phyloP scores from a whole-genome alignment of 2,888 invertebrate genomes.

The Nomada hirtipes region DNA sequence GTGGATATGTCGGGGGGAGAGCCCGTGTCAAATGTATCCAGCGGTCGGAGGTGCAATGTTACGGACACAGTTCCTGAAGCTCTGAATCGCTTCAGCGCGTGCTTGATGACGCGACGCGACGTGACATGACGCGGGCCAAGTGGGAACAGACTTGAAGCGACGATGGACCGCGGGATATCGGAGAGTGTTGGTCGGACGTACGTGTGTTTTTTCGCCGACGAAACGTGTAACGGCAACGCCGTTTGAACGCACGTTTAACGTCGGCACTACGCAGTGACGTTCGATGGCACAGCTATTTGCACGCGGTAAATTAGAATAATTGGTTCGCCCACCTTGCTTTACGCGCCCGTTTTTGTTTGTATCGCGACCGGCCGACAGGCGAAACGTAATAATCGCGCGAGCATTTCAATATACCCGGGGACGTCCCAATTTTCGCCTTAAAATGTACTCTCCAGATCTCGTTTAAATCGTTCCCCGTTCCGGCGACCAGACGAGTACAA shows the following conservation, averaged over 20 bases:
- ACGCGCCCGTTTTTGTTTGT: neutral
- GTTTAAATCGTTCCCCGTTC: neutral
- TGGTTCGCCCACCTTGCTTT: neutral
- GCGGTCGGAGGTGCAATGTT: slow-evolving; percentile 1
- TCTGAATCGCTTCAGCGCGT: neutral
- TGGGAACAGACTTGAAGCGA: slow-evolving; percentile 32
- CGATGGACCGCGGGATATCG: slow-evolving; percentile 19
- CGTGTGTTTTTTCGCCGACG: slow-evolving; percentile 19
- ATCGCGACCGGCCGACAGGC: neutral
- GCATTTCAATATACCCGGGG: slow-evolving; percentile 1
- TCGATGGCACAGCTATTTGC: slow-evolving; percentile 13
- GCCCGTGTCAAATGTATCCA: neutral
- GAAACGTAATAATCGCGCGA: neutral
- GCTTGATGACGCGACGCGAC: slow-evolving; percentile 35
- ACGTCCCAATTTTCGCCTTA: no score
- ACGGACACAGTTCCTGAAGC: slow-evolving; percentile 10
- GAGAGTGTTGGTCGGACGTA: neutral
- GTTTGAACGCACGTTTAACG: slow-evolving; percentile 29
- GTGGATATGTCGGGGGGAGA: neutral
- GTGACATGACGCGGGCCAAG: slow-evolving; percentile 36
- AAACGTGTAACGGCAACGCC: slow-evolving; percentile 21
- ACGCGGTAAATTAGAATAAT: slow-evolving; percentile 34
- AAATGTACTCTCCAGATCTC: neutral
- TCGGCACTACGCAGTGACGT: slow-evolving; percentile 4
- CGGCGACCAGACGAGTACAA: neutral